Evolutionary conservation across 2,113 vertebrate species (phyloP).

Genomic region (Mixornis gularis): DNA sequence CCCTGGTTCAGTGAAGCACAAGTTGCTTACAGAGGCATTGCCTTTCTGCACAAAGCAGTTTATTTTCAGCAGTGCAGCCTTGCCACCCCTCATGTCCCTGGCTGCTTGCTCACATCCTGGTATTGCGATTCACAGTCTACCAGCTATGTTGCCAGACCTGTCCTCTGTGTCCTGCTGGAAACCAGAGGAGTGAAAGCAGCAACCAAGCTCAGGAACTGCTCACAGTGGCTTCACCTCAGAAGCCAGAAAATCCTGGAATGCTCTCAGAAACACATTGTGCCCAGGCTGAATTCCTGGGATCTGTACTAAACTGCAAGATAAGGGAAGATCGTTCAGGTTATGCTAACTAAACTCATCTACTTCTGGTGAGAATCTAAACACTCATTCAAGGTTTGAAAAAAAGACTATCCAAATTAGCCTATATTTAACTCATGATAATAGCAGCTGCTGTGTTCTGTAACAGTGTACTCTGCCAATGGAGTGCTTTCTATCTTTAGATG

Average conservation of each 20-base stretch:
- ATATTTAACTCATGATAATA: slow-evolving; percentile 27
- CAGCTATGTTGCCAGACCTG: not conserved
- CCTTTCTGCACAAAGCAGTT: not conserved
- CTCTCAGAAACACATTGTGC: not conserved
- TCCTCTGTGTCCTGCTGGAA: not conserved
- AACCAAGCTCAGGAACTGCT: not conserved
- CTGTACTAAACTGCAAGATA: not conserved
- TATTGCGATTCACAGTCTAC: not conserved
- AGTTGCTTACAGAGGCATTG: not conserved
- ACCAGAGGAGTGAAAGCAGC: not conserved
- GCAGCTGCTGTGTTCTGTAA: not conserved
- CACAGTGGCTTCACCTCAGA: not conserved
- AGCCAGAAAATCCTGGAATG: not conserved
- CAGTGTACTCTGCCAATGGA: not conserved
- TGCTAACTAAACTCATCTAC: not conserved
- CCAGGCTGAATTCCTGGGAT: not conserved
- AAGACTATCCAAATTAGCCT: not conserved
- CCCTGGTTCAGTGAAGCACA: not conserved
- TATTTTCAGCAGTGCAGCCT: not conserved
- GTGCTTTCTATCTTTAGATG: slow-evolving; percentile 34
- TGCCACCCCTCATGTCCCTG: not conserved
- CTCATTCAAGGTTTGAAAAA: not conserved
- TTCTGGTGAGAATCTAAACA: not conserved
- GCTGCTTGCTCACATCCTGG: not conserved
- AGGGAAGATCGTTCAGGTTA: not conserved